Base-by-base conservation (phyloP, 2,888 invertebrate species). In the Nasonia oneida region DNA sequence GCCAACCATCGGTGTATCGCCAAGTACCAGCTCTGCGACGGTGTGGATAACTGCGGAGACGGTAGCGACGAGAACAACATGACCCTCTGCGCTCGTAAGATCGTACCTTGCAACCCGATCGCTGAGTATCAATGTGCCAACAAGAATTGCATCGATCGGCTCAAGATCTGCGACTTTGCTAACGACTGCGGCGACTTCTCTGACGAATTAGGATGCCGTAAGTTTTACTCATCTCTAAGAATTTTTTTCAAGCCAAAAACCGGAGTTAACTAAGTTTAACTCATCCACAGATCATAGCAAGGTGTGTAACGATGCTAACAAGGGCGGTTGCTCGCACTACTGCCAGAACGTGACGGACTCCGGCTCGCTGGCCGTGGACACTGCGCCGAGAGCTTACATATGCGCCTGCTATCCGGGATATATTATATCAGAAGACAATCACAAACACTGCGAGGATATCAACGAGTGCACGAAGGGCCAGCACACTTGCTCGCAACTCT, bases 1-100 rank as follows among this genome's bases (percentile, higher is more conserved):
- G 95, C 96, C 86, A 98, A 98, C 92, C 97, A 97, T 89, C 96
- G 97, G 89, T 98, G 98, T 90, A 97, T 98, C 84, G 96, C 97
- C 0, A 94, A 95, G 85, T 97, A 97, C 91, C 97, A 97, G 91
- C 95, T 98, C 12, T 99, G 99, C 93, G 98, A 99, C 93, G 97
- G 97, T 50, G 95, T 97, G 29, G 97, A 98, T 93, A 98, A 99
- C 93, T 99, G 99, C 93, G 97, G 98, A 61, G 98, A 99, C 93
- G 98, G 98, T 12, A 97, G 97, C 0, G 99, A 99, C 93, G 99
- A 99, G 94, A 98, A 98, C 93, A 98, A 98, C 93, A 97, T 98
- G 95, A 98, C 98, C 0, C 94, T 98, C 83, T 98, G 98, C 92
- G 96, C 96, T 1, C 94, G 95, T n/a, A 95, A 96, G 87, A 95